Evolutionary conservation across 2,888 invertebrate species (phyloP).

Genomic region (Strigamia crassipes): DNA sequence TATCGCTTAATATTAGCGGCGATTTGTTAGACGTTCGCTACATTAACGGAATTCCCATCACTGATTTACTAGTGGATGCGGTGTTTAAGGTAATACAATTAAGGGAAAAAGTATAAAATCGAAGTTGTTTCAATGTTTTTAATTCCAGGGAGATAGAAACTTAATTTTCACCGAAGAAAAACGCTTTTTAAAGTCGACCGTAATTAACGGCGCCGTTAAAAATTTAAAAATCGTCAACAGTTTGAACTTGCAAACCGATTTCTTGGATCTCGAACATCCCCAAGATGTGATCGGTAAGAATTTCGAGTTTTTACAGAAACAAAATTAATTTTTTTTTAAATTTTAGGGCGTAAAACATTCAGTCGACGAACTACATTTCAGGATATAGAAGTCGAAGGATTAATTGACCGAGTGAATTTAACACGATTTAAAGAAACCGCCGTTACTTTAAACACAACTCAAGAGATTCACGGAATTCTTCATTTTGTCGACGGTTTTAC

Average conservation of each 20-base stretch:
- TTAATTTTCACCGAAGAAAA: constrained; percentile 1
- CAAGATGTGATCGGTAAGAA: constrained; percentile 2
- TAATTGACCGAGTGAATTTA: constrained; percentile 7
- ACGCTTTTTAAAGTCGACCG: background rate
- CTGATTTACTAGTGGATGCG: background rate
- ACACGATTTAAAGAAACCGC: background rate
- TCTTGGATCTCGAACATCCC: background rate
- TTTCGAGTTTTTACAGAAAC: background rate
- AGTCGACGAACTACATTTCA: background rate
- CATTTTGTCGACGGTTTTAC: background rate
- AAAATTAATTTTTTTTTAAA: too few species aligned
- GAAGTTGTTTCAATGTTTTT: background rate
- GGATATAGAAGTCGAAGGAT: background rate
- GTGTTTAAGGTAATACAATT: background rate
- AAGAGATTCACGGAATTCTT: background rate
- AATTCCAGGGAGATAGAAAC: background rate
- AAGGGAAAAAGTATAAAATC: background rate
- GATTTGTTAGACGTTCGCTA: background rate
- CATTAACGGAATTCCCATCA: background rate
- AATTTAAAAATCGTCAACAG: background rate
- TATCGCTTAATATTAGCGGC: background rate
- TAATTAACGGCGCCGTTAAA: background rate
- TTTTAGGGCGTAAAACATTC: background rate
- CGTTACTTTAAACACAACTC: background rate
- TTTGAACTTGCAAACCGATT: constrained; percentile 12